Evolutionary conservation across 2,113 vertebrate genomes (phyloP).

Genomic region (Suncus etruscus): DNA sequence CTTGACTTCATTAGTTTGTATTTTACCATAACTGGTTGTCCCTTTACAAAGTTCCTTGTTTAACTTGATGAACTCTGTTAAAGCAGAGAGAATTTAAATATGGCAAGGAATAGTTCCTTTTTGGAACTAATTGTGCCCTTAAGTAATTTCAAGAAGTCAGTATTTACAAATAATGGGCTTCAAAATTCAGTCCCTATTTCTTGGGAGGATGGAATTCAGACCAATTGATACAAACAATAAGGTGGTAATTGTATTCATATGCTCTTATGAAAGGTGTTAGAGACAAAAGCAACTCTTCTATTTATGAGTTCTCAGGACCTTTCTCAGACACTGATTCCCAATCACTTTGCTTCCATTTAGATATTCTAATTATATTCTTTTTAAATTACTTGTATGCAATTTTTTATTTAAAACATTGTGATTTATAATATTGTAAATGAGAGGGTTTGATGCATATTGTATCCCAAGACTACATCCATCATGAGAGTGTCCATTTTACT

Average conservation of each 20-base stretch:
- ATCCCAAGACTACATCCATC: too few relatives aligned
- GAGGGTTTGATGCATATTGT: too few relatives aligned
- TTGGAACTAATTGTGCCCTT: not conserved
- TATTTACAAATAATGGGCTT: not conserved
- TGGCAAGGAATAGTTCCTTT: slow-evolving; percentile 5
- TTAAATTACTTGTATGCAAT: not conserved
- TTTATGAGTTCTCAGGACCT: not conserved
- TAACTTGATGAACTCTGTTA: slow-evolving; percentile 26
- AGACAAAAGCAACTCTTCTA: not conserved
- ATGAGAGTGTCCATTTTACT: too few relatives aligned
- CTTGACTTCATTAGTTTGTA: slow-evolving; percentile 9
- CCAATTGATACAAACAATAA: not conserved
- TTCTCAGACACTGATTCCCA: not conserved
- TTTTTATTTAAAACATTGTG: not conserved
- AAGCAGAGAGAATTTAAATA: slow-evolving; percentile 19
- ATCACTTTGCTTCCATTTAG: not conserved
- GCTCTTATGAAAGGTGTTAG: not conserved
- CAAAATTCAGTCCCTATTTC: not conserved
- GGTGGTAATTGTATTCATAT: not conserved
- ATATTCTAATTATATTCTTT: not conserved
- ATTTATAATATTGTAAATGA: too few relatives aligned
- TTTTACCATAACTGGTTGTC: not conserved
- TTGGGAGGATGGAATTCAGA: not conserved
- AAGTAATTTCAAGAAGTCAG: slow-evolving; percentile 12
- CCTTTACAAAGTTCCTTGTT: slow-evolving; percentile 18